Evolutionary conservation across 2,888 invertebrate species (phyloP).

Genomic region (Spodoptera littoralis): DNA sequence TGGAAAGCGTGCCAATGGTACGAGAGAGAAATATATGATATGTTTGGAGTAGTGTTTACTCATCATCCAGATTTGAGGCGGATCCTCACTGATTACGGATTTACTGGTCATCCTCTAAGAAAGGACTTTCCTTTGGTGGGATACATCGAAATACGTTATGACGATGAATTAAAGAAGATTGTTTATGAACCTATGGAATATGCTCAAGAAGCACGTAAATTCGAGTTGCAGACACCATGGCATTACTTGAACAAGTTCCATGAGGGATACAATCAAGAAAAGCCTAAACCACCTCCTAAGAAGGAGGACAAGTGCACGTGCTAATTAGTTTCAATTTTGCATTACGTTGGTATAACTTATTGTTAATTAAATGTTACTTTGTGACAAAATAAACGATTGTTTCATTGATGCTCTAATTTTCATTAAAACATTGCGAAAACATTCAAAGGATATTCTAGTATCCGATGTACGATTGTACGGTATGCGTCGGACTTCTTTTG

Average conservation of each 20-base stretch:
- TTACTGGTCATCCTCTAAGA: slow-evolving; percentile 80
- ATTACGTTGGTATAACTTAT: neutral
- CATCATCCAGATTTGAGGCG: slow-evolving; percentile 83
- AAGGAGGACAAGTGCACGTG: slow-evolving; percentile 42
- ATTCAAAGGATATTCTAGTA: neutral
- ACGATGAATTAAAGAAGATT: slow-evolving; percentile 81
- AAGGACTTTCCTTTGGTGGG: slow-evolving; percentile 83
- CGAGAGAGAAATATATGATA: slow-evolving; percentile 82
- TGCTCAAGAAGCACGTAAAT: slow-evolving; percentile 76
- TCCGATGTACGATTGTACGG: slow-evolving; percentile 1
- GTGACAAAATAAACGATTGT: slow-evolving; percentile 1
- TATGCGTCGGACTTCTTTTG: slow-evolving; percentile 16
- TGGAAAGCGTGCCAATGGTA: slow-evolving; percentile 72
- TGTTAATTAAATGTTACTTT: neutral
- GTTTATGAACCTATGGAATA: slow-evolving; percentile 83
- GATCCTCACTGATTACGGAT: slow-evolving; percentile 83
- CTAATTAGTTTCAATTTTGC: neutral
- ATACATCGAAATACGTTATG: slow-evolving; percentile 82
- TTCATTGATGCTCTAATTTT: neutral
- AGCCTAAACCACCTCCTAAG: slow-evolving; percentile 44
- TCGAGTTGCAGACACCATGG: slow-evolving; percentile 78
- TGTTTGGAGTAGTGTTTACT: slow-evolving; percentile 80
- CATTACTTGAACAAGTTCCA: slow-evolving; percentile 78
- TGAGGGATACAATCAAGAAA: slow-evolving; percentile 69
- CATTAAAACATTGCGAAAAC: neutral